These are phyloP conservation scores for Labrus mixtus DNA, from an alignment of 2,113 vertebrate species.

Conservation along the genomic window DNA sequence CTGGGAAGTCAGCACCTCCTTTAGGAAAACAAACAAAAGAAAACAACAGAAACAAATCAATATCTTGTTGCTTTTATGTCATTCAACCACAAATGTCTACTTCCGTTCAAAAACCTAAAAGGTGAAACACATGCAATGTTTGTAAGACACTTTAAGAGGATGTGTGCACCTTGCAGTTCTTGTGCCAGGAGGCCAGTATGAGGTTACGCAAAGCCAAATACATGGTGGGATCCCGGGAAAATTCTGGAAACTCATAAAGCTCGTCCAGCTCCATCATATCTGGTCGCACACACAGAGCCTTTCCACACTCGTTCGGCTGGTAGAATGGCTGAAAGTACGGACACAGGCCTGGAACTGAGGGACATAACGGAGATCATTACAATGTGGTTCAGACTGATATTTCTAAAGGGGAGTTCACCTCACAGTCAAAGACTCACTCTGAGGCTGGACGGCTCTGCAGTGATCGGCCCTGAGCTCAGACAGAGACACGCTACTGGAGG, in stretches of 20 bases:
- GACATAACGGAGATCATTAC: neutral
- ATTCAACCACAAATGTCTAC: no score
- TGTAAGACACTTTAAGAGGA: neutral
- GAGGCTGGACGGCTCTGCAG: slow-evolving; percentile 80
- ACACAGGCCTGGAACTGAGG: slow-evolving; percentile 90
- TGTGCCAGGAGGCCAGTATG: slow-evolving; percentile 94
- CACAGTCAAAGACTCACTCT: slow-evolving; percentile 68
- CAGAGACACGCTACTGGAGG: slow-evolving; percentile 83
- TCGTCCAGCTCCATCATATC: slow-evolving; percentile 99
- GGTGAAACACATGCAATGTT: neutral
- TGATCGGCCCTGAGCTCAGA: slow-evolving; percentile 87
- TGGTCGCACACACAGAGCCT: slow-evolving; percentile 95
- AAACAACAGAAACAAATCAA: neutral
- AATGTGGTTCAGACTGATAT: neutral
- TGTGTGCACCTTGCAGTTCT: slow-evolving; percentile 88
- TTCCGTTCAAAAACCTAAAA: no score
- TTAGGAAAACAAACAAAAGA: slow-evolving; percentile 17
- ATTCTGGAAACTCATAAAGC: slow-evolving; percentile 98
- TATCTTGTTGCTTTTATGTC: no score
- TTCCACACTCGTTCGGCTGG: slow-evolving; percentile 97
- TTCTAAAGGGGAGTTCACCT: neutral
- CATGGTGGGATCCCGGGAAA: slow-evolving; percentile 97
- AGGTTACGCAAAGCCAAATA: slow-evolving; percentile 96
- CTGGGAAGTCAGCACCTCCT: slow-evolving; percentile 93
- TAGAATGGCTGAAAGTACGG: slow-evolving; percentile 98